phyloP scores from a whole-genome alignment of 2,797 vertebrate genomes.

The Periophthalmus magnuspinnatus region DNA sequence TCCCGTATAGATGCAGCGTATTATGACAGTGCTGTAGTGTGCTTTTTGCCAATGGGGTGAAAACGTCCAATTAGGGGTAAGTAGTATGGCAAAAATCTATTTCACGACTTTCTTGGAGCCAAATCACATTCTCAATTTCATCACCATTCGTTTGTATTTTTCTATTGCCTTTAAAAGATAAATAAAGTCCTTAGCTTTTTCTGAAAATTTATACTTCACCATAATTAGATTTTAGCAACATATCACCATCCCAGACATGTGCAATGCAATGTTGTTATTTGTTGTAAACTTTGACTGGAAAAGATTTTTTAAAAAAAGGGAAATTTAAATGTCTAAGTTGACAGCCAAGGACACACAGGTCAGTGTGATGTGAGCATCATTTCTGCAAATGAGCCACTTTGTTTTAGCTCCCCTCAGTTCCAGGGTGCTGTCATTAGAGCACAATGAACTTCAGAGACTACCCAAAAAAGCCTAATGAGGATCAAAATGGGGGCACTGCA shows the following conservation, averaged over 20 bases:
- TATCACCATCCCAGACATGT: no score
- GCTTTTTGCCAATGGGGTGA: not conserved
- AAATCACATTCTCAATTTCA: no score
- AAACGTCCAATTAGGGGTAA: not conserved
- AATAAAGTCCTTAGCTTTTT: no score
- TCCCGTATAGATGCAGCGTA: not conserved
- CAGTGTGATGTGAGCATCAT: slow-evolving; percentile 29
- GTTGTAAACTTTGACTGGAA: not conserved
- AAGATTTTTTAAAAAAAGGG: slow-evolving; percentile 4
- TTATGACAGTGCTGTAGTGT: not conserved
- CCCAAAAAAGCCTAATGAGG: slow-evolving; percentile 33
- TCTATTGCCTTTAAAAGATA: no score
- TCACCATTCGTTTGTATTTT: no score
- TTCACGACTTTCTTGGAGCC: no score
- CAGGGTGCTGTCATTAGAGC: slow-evolving; percentile 47
- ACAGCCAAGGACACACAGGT: slow-evolving; percentile 45
- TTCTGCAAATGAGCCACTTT: slow-evolving; percentile 47
- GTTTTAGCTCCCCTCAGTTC: slow-evolving; percentile 25
- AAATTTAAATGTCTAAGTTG: slow-evolving; percentile 19
- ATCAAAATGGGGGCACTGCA: slow-evolving; percentile 35
- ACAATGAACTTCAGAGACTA: slow-evolving; percentile 50
- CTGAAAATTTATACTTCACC: no score
- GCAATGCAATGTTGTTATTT: not conserved
- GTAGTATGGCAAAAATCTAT: no score
- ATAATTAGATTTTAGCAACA: no score